phyloP scores from a whole-genome alignment of 2,888 invertebrate genomes.

The Microplitis manilae region DNA sequence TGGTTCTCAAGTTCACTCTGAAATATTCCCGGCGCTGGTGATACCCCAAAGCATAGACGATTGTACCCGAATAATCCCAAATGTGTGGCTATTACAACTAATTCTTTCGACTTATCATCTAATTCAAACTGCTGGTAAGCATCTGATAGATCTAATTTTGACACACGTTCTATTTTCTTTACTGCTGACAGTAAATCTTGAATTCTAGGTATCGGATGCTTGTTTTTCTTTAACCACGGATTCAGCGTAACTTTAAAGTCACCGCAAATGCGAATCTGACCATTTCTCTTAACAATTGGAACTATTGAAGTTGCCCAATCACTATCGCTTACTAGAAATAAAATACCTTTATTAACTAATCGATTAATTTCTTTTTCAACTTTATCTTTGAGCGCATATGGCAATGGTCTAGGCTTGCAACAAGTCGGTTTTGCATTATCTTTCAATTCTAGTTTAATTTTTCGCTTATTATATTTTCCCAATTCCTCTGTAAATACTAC shows the following conservation, averaged over 20 bases:
- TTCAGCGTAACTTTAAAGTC: conserved; percentile 63
- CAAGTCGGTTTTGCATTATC: background rate
- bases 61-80: conserved; percentile 56
- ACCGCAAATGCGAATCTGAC: conserved; percentile 60
- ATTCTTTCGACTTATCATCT: conserved; percentile 58
- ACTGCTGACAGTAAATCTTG: conserved; percentile 50
- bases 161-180: conserved; percentile 59
- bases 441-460: conserved; percentile 10
- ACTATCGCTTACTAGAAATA: conserved; percentile 50
- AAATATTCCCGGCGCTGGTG: conserved; percentile 37
- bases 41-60: conserved; percentile 34
- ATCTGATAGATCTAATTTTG: conserved; percentile 63
- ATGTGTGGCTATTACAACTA: conserved; percentile 62
- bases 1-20: conserved; percentile 38
- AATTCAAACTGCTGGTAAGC: conserved; percentile 61
- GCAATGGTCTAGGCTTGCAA: conserved; percentile 52
- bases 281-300: conserved; percentile 61
- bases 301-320: conserved; percentile 64
- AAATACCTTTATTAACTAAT: conserved; percentile 46
- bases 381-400: conserved; percentile 52
- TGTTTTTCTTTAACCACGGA: conserved; percentile 51
- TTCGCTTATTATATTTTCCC: background rate
- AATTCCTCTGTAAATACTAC: background rate
- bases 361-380: conserved; percentile 53
- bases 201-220: conserved; percentile 54